A percentile compares a stretch with the other conserved stretches of the same genome.
Evolutionary conservation across 2,888 invertebrate species (phyloP).

Genomic region (Trichogramma evanescens): DNA sequence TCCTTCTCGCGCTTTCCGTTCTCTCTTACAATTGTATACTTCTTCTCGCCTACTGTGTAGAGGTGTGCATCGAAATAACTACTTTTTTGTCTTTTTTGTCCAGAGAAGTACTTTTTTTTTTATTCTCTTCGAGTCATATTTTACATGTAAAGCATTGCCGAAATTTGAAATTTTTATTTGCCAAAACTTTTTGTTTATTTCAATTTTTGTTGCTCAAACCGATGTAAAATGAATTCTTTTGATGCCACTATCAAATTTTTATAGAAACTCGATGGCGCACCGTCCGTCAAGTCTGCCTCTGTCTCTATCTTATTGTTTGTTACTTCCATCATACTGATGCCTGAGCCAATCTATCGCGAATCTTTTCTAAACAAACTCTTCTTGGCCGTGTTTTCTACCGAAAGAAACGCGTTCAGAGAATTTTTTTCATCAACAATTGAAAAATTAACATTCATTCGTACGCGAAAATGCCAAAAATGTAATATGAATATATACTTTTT

Average conservation of each 20-base stretch:
- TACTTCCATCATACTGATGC: neutral
- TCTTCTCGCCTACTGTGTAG: slow-evolving; percentile 5
- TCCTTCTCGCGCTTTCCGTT: slow-evolving; percentile 1
- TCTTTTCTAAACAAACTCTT: slow-evolving; percentile 10
- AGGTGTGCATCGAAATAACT: slow-evolving; percentile 18
- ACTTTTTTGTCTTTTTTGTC: slow-evolving; percentile 6
- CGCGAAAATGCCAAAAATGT: slow-evolving; percentile 11
- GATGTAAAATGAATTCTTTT: no score
- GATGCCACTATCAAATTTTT: slow-evolving; percentile 14
- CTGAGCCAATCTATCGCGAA: slow-evolving; percentile 8
- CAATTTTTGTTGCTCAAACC: no score
- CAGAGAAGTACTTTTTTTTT: neutral
- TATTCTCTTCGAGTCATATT: slow-evolving; percentile 1
- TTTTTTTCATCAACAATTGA: slow-evolving; percentile 16
- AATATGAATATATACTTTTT: slow-evolving; percentile 12
- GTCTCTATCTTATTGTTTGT: slow-evolving; percentile 7
- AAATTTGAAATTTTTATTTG: neutral
- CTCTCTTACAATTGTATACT: slow-evolving; percentile 10
- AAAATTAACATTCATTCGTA: slow-evolving; percentile 14
- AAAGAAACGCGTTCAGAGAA: slow-evolving; percentile 23
- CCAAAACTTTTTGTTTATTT: no score
- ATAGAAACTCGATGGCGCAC: slow-evolving; percentile 23
- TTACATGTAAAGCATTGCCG: slow-evolving; percentile 9
- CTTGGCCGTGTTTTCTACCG: slow-evolving; percentile 11
- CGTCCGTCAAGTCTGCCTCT: slow-evolving; percentile 9